Evolutionary conservation across 35 echinoderm and acorn worm genomes (phyloP), one percentile per base, ranked within the genome.

Genomic region (Chiridota heheva): DNA sequence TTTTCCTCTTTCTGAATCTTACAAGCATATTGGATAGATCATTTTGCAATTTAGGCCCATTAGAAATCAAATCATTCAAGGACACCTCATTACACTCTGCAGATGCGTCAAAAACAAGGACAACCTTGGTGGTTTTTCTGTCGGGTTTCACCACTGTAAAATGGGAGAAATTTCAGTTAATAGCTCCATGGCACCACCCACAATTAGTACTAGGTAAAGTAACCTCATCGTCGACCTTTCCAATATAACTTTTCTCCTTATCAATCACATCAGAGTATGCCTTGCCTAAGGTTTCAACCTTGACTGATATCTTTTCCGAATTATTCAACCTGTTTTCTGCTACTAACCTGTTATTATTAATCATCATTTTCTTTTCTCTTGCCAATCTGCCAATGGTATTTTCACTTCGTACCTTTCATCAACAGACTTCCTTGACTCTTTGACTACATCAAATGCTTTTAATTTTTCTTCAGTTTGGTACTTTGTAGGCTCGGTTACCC

Each of bases 1-100:
- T 40, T 44, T 55, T 32, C 12, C 45, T 40, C 67, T 22, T 36
- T 44, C 77, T 31, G 33, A 81, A 81, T 1, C 77, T 39, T 44
- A 67, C 42, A 6, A 81, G 27, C 2, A 81, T 60, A 28, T 81
- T 42, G 29, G 67, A 63, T 15, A 81, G 77, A 32, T 81, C 77
- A 63, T 64, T 64, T 36, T 81, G 77, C 17, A 81, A 40, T 4
- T 81, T 41, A 27, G 77, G 59, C 10, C 77, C 59, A 18, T 2
- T 5, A 43, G 1, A 66, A 2, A 65, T 81, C 20, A 42, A 2
- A 41, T 81, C 77, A 44, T 63, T 81, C 20, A 81, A 36, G 18
- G 57, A 81, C 2, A 64, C 33, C 2, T 60, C 77, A 2, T 63
- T 0, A 20, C 10, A 16, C 33, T 66, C 1, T 27, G 77, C 77